phyloP scores from a whole-genome alignment of 2,888 invertebrate species.

The Glaucopsyche alexis region DNA sequence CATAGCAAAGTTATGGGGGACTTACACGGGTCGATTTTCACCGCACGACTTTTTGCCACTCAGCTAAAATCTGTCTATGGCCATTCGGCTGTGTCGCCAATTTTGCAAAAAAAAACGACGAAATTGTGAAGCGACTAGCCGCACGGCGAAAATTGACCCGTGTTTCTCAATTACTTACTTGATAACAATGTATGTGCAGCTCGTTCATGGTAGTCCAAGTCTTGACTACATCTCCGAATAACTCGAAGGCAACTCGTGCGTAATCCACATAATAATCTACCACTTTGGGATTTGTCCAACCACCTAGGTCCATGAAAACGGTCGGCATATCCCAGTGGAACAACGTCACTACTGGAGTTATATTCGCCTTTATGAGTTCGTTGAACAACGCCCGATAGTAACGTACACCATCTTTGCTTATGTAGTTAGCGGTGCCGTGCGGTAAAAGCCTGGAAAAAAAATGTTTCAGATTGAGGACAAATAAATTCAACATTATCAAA shows the following conservation, averaged over 20 bases:
- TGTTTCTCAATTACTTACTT: slow-evolving; percentile 50
- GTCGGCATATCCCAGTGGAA: slow-evolving; percentile 83
- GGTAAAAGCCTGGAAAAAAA: slow-evolving; percentile 81
- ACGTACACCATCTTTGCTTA: slow-evolving; percentile 84
- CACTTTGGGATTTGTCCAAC: slow-evolving; percentile 75
- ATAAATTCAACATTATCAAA: neutral
- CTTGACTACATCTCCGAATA: slow-evolving; percentile 83
- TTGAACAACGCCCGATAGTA: slow-evolving; percentile 89
- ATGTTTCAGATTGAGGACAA: neutral
- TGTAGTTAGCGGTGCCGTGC: slow-evolving; percentile 81
- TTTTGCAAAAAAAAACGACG: too few relatives aligned
- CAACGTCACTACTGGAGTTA: slow-evolving; percentile 84
- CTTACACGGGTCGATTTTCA: too few relatives aligned
- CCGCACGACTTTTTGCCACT: too few relatives aligned
- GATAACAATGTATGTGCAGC: slow-evolving; percentile 78
- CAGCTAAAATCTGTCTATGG: too few relatives aligned
- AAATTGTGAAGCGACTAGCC: too few relatives aligned
- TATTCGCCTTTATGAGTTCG: slow-evolving; percentile 82
- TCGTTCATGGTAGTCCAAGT: slow-evolving; percentile 90
- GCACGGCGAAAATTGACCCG: too few relatives aligned
- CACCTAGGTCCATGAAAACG: slow-evolving; percentile 71
- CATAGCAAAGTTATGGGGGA: too few relatives aligned
- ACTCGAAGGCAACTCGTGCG: slow-evolving; percentile 75
- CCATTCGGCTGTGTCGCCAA: too few relatives aligned
- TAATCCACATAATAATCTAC: slow-evolving; percentile 78